Evolutionary conservation across 2,888 invertebrate genomes (phyloP).

Genomic region (Eupithecia subumbrata): DNA sequence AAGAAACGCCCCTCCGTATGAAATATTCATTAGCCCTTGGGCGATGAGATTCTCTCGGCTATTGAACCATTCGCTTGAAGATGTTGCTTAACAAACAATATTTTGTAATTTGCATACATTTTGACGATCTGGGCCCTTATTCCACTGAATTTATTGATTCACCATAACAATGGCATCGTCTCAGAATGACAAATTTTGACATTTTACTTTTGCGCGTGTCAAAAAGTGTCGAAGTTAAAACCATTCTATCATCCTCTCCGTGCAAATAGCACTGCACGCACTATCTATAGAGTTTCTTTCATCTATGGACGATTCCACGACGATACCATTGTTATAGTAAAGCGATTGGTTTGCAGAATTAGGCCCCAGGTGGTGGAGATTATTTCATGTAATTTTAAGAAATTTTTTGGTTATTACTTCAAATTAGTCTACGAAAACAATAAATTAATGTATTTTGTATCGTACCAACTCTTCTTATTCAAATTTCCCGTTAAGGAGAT

Average conservation of each 20-base stretch:
- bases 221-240: no score
- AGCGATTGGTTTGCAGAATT: no score
- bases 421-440: background rate
- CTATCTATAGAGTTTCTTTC: no score
- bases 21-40: conserved; percentile 32
- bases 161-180: no score
- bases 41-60: conserved; percentile 17
- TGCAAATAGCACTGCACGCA: no score
- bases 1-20: conserved; percentile 14
- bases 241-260: no score
- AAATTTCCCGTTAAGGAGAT: background rate
- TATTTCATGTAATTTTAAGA: background rate
- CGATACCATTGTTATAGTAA: no score
- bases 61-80: conserved; percentile 17
- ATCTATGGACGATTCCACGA: no score
- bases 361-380: background rate
- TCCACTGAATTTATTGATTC: no score
- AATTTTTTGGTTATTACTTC: background rate
- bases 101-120: background rate
- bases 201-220: no score
- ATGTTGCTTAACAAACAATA: conserved; percentile 6
- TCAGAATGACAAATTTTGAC: no score
- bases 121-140: background rate
- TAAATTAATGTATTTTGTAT: background rate
- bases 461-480: background rate